Evolutionary conservation across 2,888 invertebrate species (phyloP).

Genomic region (Oeneis ivallda): DNA sequence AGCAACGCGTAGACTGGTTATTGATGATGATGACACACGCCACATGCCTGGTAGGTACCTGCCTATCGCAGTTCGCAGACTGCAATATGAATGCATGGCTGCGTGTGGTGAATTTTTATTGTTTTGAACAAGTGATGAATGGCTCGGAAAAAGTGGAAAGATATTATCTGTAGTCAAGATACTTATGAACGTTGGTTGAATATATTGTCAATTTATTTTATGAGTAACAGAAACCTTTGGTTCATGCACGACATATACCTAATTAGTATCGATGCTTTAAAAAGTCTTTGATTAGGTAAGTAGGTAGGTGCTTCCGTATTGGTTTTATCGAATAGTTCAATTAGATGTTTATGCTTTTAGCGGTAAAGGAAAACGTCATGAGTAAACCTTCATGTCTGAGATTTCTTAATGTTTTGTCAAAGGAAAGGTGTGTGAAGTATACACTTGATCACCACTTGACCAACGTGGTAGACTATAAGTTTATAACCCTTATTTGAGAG

Average conservation of each 20-base stretch:
- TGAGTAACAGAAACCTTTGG: too few species aligned
- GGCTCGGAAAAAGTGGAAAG: conserved; percentile 18
- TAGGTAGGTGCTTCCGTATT: background rate
- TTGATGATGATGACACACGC: conserved; percentile 14
- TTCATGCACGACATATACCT: too few species aligned
- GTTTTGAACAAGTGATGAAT: conserved; percentile 20
- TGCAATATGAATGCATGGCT: conserved; percentile 13
- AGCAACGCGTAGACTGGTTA: conserved; percentile 14
- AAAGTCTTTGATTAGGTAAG: background rate
- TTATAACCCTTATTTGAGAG: too few species aligned
- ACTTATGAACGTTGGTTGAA: conserved; percentile 8
- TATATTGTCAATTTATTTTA: background rate
- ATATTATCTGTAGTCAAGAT: conserved; percentile 17
- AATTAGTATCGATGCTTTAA: background rate
- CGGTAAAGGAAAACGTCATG: too few species aligned
- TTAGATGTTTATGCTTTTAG: too few species aligned
- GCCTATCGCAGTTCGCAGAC: background rate
- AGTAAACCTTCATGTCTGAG: too few species aligned
- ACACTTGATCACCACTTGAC: too few species aligned
- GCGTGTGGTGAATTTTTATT: conserved; percentile 28
- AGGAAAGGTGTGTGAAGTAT: too few species aligned
- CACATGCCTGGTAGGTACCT: background rate
- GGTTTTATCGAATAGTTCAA: too few species aligned
- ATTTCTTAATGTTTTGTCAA: too few species aligned
- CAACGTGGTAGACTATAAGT: too few species aligned